These are phyloP conservation scores for Naja naja DNA, from an alignment of 2,113 vertebrate genomes.

Conservation along the genomic window DNA sequence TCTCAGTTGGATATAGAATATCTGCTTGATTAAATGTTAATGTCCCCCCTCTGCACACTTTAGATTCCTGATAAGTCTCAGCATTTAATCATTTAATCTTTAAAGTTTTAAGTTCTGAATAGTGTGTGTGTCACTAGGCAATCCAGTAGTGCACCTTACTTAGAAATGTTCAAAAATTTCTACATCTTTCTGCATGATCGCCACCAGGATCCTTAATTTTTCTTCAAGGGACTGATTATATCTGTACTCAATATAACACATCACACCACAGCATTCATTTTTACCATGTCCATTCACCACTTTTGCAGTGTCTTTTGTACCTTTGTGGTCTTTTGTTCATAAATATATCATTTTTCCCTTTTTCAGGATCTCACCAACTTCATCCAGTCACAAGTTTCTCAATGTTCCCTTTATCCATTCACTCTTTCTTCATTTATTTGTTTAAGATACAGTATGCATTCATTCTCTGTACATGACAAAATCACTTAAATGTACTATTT, in stretches of 20 bases:
- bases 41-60: neutral
- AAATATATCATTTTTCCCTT: neutral
- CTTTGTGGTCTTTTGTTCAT: neutral
- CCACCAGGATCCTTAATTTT: neutral
- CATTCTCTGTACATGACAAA: neutral
- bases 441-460: neutral
- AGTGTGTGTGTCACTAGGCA: neutral
- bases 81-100: neutral
- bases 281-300: neutral
- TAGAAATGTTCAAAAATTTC: conserved; percentile 45
- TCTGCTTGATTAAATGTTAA: neutral
- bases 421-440: neutral
- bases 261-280: neutral
- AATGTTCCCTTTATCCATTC: neutral
- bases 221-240: conserved; percentile 51
- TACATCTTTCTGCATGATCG: conserved; percentile 28
- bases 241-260: neutral
- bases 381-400: neutral
- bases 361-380: neutral
- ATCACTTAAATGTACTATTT: neutral
- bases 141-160: neutral
- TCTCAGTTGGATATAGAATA: neutral
- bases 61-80: neutral
- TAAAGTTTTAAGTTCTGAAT: neutral
- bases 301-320: neutral